Percentiles rank a stretch among this genome's conserved stretches.
These are phyloP conservation scores for Tiliacea citrago DNA, from an alignment of 2,888 invertebrate genomes.

Conservation along the genomic window DNA sequence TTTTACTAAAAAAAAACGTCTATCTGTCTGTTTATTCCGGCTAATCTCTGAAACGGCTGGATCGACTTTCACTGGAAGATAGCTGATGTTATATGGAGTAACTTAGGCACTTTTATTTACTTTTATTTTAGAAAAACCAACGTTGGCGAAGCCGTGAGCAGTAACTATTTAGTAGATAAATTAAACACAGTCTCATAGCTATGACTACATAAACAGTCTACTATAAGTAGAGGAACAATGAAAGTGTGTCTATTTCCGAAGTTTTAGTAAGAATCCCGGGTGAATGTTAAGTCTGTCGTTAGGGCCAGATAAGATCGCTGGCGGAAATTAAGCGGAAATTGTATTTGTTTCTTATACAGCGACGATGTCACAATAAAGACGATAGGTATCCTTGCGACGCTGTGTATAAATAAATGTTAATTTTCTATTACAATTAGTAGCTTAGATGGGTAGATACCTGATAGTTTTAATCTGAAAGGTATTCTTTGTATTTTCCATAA, in stretches of 20 bases:
- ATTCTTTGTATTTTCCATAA: slow-evolving; percentile 5
- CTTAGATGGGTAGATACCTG: slow-evolving; percentile 6
- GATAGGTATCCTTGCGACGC: slow-evolving; percentile 68
- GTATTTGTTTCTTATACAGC: slow-evolving; percentile 88
- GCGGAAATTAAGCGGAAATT: slow-evolving; percentile 90
- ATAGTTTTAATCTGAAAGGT: slow-evolving; percentile 19
- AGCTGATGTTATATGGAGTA: no score
- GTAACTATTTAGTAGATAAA: no score
- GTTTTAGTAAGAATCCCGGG: slow-evolving; percentile 77
- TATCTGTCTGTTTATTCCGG: no score
- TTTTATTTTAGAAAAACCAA: no score
- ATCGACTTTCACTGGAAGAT: no score
- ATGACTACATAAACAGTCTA: slow-evolving; percentile 45
- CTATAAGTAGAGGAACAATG: slow-evolving; percentile 71
- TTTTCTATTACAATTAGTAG: slow-evolving; percentile 69
- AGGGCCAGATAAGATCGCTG: slow-evolving; percentile 85
- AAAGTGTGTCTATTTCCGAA: slow-evolving; percentile 79
- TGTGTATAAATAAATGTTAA: slow-evolving; percentile 76
- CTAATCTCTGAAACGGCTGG: no score
- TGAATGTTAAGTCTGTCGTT: slow-evolving; percentile 85
- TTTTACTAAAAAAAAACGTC: no score
- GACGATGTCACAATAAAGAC: slow-evolving; percentile 81
- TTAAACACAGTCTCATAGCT: neutral
- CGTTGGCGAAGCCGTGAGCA: no score
- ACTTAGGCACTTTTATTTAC: no score